phyloP scores from a whole-genome alignment of 1,140 invertebrate genomes.

The Globodera rostochiensis region DNA sequence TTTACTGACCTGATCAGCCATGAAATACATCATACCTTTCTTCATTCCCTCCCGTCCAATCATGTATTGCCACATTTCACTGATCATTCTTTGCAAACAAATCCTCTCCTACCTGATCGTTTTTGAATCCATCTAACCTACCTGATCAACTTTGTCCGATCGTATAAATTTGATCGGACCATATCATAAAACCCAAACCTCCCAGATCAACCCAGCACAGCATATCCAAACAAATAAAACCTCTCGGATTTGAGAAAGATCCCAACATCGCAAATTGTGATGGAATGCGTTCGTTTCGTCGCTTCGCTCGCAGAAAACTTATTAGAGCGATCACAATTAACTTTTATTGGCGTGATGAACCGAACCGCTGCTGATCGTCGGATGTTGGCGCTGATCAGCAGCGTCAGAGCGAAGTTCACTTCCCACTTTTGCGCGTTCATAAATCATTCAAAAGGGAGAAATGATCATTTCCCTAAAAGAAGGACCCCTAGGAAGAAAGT shows the following conservation, averaged over 20 bases:
- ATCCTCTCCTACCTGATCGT: no score
- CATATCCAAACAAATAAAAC: no score
- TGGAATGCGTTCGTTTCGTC: neutral
- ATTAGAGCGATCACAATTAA: slow-evolving; percentile 1
- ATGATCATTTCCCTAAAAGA: neutral
- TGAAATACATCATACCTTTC: no score
- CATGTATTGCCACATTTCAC: no score
- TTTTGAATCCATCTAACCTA: no score
- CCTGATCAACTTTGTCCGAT: neutral
- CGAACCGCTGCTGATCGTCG: no score
- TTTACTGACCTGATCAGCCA: no score
- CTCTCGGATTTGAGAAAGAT: neutral
- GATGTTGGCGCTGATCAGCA: neutral
- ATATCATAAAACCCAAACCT: neutral
- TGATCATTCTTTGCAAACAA: no score
- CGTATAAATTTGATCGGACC: neutral
- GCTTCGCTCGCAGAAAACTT: slow-evolving; percentile 1
- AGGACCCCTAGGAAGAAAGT: neutral
- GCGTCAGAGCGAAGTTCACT: neutral
- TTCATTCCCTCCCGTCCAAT: no score
- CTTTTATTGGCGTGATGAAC: neutral
- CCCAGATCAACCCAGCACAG: neutral
- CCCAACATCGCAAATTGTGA: neutral
- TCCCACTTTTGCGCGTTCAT: neutral
- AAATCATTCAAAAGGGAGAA: neutral